Evolutionary conservation across 2,113 vertebrate species (phyloP).

Genomic region (Sander vitreus): DNA sequence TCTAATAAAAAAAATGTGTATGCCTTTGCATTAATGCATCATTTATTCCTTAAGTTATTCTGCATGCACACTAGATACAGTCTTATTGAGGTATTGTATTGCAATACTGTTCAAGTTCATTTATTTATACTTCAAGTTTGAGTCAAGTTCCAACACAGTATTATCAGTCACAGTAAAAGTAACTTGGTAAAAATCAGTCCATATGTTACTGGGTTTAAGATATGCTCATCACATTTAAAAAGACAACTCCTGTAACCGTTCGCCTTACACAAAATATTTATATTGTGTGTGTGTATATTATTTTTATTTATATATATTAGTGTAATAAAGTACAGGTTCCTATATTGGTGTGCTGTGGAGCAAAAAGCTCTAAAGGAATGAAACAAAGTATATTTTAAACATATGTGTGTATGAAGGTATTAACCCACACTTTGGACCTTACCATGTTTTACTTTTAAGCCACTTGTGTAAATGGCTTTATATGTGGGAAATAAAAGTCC

Average conservation of each 20-base stretch:
- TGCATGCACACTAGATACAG: not conserved
- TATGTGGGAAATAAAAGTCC: not conserved
- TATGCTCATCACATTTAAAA: slow-evolving; percentile 21
- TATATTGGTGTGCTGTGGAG: not conserved
- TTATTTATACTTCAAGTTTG: slow-evolving; percentile 21
- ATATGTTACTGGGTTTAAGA: not conserved
- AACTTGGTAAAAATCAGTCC: not conserved
- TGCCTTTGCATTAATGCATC: slow-evolving; percentile 1
- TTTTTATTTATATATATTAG: not conserved
- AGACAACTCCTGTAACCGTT: not conserved
- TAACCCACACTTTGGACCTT: not conserved
- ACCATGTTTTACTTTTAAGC: not conserved
- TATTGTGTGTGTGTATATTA: not conserved
- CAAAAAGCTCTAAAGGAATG: slow-evolving; percentile 12
- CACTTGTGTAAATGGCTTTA: not conserved
- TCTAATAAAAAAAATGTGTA: slow-evolving; percentile 68
- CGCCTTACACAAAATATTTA: slow-evolving; percentile 17
- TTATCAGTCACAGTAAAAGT: slow-evolving; percentile 22
- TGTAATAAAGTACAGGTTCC: slow-evolving; percentile 4
- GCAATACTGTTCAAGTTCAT: not conserved
- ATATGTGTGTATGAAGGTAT: slow-evolving; percentile 9
- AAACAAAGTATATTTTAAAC: slow-evolving; percentile 8
- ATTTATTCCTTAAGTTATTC: not conserved
- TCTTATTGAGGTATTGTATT: not conserved
- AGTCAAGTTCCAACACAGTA: slow-evolving; percentile 21